Base-by-base conservation (phyloP, 1,140 invertebrate species). In the Drosophila quadrilineata region DNA sequence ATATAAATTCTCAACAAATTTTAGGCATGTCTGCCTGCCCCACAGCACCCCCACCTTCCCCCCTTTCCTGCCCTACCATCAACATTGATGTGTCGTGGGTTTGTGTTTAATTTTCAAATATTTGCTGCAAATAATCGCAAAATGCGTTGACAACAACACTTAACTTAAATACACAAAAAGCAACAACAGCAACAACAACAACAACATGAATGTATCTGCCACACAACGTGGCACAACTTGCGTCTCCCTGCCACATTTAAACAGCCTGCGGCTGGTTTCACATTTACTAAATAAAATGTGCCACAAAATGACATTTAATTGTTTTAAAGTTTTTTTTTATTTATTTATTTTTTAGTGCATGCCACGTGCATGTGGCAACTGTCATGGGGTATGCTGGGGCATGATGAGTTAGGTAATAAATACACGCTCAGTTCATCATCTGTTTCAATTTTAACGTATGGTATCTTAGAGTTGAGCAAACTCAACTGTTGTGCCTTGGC, bases 1-100 rank as follows among this genome's bases (percentile, higher is more conserved):
- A 80, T 80, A 84, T 80, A 80, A 80, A 80, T 82, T 80, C 58
- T 76, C 72, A 71, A 80, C 76, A 67, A 75, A 82, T 80, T 80
- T 75, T 82, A 53, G 68, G 63, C 49, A 75, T 66, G 63, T 60
- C 63, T 52, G 40, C 28, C 43, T 28, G 65, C 16, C 35, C 0
- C 31, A 21, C 24, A 14, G 6, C 10, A 6, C 26, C 49, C 38
- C 49, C 6, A 5, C 3, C 26, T 6, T 9, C n/a, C 4, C 22
- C 14, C 12, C 48, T 6, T 14, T 9, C 6, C 16, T 21, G 0
- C 33, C 29, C 16, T 17, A 0, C 17, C 22, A 2, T 9, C 22
- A 36, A 12, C 21, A 26, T 48, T 41, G 17, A 35, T 26, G 52
- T 46, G 38, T 56, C 53, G 28, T 49, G 35, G 24, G 16, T 36